phyloP scores from a whole-genome alignment of 2,797 vertebrate genomes.

The Anabacerthia variegaticeps region DNA sequence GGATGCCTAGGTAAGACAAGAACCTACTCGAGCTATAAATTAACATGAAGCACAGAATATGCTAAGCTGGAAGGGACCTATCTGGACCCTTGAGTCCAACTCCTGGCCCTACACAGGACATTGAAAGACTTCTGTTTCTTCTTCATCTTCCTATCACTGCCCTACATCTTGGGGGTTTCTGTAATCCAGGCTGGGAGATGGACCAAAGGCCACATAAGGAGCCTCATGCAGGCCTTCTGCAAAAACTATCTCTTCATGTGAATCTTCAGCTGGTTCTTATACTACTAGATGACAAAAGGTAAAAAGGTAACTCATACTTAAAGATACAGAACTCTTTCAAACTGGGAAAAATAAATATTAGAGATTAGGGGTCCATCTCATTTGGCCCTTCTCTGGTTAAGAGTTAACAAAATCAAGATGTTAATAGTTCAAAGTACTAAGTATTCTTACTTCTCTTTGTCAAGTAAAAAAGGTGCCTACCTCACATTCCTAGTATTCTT shows the following conservation, averaged over 20 bases:
- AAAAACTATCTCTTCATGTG: not conserved
- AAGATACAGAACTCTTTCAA: not conserved
- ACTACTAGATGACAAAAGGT: not conserved
- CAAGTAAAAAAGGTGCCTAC: not conserved
- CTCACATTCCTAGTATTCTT: not conserved
- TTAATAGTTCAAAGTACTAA: not conserved
- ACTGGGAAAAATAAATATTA: not conserved
- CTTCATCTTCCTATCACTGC: constrained; percentile 22
- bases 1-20: not conserved
- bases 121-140: constrained; percentile 61
- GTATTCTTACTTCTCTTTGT: not conserved
- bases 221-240: not conserved
- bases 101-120: not conserved
- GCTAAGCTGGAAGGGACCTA: not conserved
- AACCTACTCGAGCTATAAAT: constrained; percentile 72
- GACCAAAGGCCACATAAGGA: not conserved
- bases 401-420: not conserved
- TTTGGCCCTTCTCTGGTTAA: not conserved
- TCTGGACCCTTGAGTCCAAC: not conserved
- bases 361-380: not conserved
- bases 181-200: not conserved
- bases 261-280: not conserved
- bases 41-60: constrained; percentile 15
- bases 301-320: not conserved
- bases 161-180: constrained; percentile 1